phyloP scores from a whole-genome alignment of 2,888 invertebrate species.

The Eupithecia vulgata region DNA sequence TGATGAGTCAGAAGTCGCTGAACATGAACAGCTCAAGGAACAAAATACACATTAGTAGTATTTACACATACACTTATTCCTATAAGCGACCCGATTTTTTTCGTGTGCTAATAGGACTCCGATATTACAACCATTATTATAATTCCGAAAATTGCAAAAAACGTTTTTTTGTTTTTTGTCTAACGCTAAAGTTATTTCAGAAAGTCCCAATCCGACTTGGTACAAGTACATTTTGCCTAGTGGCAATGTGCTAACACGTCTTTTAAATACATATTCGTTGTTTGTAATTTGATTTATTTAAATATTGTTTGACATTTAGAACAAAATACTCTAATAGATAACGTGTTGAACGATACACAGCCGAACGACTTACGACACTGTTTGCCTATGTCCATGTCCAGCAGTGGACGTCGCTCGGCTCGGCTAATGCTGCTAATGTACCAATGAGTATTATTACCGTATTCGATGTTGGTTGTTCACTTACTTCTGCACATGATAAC shows the following conservation, averaged over 20 bases:
- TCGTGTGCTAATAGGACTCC: background rate
- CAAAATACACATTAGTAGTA: background rate
- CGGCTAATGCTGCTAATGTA: background rate
- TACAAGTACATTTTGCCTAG: too few relatives aligned
- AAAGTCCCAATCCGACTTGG: background rate
- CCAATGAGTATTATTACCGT: background rate
- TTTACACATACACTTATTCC: background rate
- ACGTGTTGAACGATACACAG: background rate
- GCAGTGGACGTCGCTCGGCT: too few relatives aligned
- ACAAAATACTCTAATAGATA: background rate
- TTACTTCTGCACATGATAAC: slow-evolving; percentile 18
- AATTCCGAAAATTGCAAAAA: background rate
- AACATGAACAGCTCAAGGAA: slow-evolving; percentile 11
- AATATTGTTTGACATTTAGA: background rate
- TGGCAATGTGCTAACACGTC: background rate
- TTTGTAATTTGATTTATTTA: background rate
- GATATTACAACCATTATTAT: background rate
- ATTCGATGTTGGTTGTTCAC: slow-evolving; percentile 12
- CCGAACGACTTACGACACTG: too few relatives aligned
- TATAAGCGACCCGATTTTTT: background rate
- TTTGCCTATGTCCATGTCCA: too few relatives aligned
- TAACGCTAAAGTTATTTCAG: background rate
- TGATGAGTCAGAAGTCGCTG: slow-evolving; percentile 17
- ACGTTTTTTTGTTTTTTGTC: background rate
- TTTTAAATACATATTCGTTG: background rate